Base-by-base conservation (phyloP, 2,113 vertebrate species). In the Pungitius pungitius region DNA sequence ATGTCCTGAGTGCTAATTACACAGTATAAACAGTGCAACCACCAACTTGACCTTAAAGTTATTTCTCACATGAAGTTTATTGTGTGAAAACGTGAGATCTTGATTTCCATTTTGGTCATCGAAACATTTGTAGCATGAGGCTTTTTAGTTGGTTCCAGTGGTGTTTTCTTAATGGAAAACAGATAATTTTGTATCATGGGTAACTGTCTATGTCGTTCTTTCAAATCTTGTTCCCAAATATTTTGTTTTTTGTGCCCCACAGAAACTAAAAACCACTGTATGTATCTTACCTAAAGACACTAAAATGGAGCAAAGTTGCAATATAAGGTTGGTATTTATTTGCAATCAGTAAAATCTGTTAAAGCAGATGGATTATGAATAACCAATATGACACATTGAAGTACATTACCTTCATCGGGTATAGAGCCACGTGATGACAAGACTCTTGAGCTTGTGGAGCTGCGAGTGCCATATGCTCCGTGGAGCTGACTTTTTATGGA, bases 401-500 rank as follows among this genome's bases (percentile, higher is more conserved):
- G 79, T 91, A 33, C 75, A 52, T 64, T 0, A 52, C 15, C n/a
- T 49, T 39, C 8, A 47, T 47, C 45, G 8, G 2, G 20, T n/a
- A n/a, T 66, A 73, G 68, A 88, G 75, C 59, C 78, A 64, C 77
- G 63, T 64, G 77, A 66, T 58, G 87, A 88, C 82, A 86, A 80
- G 78, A 87, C 65, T 92, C 85, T 91, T 91, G 82, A 85, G 93
- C 76, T 78, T 90, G 87, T 90, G 75, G 83, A 85, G 69, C 68
- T 82, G 62, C 75, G 85, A 92, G 92, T 87, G 81, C 93, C 87
- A 92, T 90, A 81, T 78, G 82, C 81, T 88, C 84, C 87, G 92
- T 89, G 92, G 86, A 90, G 84, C 78, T 83, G 77, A 90, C 65
- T 86, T 73, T 88, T 4, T 3, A 10, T 22, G 89, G 90, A 81